A percentile compares a stretch with the other conserved stretches of the same genome.
These are phyloP conservation scores for Climacteris rufus DNA, from an alignment of 2,113 vertebrate genomes.

Conservation along the genomic window DNA sequence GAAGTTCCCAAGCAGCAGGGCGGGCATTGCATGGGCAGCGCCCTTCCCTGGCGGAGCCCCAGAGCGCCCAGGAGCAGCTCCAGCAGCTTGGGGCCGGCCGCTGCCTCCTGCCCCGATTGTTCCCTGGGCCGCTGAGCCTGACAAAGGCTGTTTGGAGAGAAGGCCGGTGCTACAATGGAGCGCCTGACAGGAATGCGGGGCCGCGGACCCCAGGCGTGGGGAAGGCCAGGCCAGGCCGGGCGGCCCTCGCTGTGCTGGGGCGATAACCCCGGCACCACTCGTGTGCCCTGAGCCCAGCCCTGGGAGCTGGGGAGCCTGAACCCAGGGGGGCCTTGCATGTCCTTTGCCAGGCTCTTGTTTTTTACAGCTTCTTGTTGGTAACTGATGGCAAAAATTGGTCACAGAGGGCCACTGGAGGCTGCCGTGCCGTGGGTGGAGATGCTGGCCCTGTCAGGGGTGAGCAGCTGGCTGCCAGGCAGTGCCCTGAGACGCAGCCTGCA, in stretches of 20 bases:
- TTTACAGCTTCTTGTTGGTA: neutral
- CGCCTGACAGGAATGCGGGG: neutral
- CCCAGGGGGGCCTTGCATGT: rapidly evolving
- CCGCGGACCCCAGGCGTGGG: rapidly evolving
- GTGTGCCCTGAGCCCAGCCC: neutral
- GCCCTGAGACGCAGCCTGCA: neutral
- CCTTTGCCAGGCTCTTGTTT: neutral
- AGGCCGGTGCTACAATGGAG: neutral
- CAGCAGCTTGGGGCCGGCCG: rapidly evolving
- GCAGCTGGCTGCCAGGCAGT: neutral
- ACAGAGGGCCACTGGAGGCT: rapidly evolving
- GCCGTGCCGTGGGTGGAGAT: neutral
- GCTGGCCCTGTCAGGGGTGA: rapidly evolving
- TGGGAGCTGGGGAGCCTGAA: neutral
- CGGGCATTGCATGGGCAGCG: rapidly evolving
- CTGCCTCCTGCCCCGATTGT: neutral
- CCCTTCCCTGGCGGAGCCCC: neutral
- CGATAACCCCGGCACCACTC: rapidly evolving
- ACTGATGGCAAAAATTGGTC: neutral
- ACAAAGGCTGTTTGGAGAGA: neutral
- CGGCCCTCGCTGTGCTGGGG: rapidly evolving
- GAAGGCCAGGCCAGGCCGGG: neutral
- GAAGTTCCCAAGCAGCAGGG: neutral
- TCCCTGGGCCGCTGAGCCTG: neutral
- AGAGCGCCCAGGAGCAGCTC: neutral